Evolutionary conservation across 1,140 invertebrate species (phyloP), one percentile per base, ranked within the genome.

Genomic region (Liolophura sinensis): DNA sequence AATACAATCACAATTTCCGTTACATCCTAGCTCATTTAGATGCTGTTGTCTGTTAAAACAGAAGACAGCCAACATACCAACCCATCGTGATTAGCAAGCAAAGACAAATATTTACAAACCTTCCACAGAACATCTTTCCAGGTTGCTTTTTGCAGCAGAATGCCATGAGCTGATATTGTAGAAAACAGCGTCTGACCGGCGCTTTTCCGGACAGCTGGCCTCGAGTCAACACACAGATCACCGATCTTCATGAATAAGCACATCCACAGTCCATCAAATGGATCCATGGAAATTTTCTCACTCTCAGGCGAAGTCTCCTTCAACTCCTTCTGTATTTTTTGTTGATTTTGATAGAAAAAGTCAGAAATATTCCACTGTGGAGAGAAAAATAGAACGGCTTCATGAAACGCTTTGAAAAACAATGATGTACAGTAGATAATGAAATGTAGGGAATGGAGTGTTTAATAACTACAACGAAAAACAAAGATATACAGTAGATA

Each of bases 181-280:
- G 96, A 97, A 85, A 99, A 98, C 46, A 99, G 85, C 0, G 97
- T 99, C 88, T 99, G 96, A 70, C 95, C 95, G 14, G 96, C 95
- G n/a, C 95, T 97, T 86, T 99, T 98, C 14, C 97, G 88, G 0
- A 99, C 95, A 0, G 97, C 95, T 0, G 97, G 96, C 48, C 97
- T 88, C 22, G 91, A 86, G 86, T 99, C 97, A 50, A 98, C 94
- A 82, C 97, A 99, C 25, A 99, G 84, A 77, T 98, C 93, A 87
- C 91, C 92, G 64, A 97, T 85, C 82, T 92, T 89, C 20, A 92
- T 90, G 84, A 96, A 97, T 64, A 97, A 88, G 81, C 94, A 95
- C 92, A 98, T 96, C 95, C 95, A 98, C 1, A 97, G 87, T 75
- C 92, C 91, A 85, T 97, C 95, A 83, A 96, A 96, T 57, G 93